These are phyloP conservation scores for Pelobates cultripes DNA, from an alignment of 2,797 vertebrate genomes.

Conservation along the genomic window DNA sequence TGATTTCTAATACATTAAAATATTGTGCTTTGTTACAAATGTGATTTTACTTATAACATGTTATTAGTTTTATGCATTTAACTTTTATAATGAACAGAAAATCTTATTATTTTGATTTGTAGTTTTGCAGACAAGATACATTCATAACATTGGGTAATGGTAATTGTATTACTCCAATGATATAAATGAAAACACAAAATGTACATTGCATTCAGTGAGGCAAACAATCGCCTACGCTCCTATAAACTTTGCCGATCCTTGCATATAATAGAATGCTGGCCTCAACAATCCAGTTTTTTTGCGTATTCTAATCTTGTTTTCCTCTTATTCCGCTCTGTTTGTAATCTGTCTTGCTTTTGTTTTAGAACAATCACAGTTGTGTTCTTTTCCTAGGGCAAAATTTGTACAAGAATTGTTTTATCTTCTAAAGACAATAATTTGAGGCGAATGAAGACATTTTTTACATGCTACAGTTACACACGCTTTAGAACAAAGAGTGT, in stretches of 20 bases:
- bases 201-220: neutral
- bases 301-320: constrained; percentile 44
- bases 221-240: neutral
- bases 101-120: neutral
- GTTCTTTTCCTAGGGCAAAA: constrained; percentile 40
- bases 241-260: neutral
- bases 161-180: neutral
- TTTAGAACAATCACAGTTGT: constrained; percentile 38
- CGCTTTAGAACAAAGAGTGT: constrained; percentile 24
- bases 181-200: neutral
- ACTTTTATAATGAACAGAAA: neutral
- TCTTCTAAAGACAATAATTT: constrained; percentile 50
- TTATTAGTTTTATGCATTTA: neutral
- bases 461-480: constrained; percentile 31
- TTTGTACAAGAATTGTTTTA: constrained; percentile 40
- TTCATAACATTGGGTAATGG: neutral
- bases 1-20: too few relatives aligned
- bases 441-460: constrained; percentile 33
- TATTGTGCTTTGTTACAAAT: too few relatives aligned
- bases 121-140: neutral
- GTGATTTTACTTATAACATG: neutral
- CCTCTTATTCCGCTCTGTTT: constrained; percentile 43
- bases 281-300: constrained; percentile 1
- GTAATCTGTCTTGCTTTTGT: constrained; percentile 49
- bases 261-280: neutral